Conservation (phyloP, 2,888 invertebrate genomes). For the Lasioglossum pauxillum region DNA sequence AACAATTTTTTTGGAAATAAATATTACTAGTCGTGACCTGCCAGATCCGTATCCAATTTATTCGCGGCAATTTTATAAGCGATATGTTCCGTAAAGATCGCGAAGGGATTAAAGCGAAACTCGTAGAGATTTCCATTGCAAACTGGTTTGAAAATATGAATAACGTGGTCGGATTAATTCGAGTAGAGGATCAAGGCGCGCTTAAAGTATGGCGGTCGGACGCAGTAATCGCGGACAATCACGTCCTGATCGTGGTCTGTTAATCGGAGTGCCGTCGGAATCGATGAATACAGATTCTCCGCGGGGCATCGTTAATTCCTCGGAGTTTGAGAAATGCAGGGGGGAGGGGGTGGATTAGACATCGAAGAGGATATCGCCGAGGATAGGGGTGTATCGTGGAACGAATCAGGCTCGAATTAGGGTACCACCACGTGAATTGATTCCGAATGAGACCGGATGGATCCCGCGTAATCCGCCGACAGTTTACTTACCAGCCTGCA, state of each 20-base stretch:
- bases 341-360: slow-evolving; percentile 21
- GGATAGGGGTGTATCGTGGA: slow-evolving; percentile 60
- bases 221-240: neutral
- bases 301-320: slow-evolving; percentile 28
- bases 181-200: neutral
- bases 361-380: slow-evolving; percentile 36
- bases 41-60: too few relatives aligned
- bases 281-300: slow-evolving; percentile 18
- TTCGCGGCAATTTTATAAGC: too few relatives aligned
- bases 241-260: neutral
- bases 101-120: neutral
- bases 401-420: slow-evolving; percentile 66
- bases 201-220: neutral
- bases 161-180: neutral
- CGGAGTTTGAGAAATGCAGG: slow-evolving; percentile 19
- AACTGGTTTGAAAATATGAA: neutral
- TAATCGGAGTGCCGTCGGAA: neutral
- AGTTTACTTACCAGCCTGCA: slow-evolving; percentile 57
- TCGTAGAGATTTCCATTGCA: neutral
- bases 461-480: slow-evolving; percentile 67
- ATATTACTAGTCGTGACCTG: too few relatives aligned
- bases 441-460: slow-evolving; percentile 62
- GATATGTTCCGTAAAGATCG: too few relatives aligned
- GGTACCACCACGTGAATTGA: slow-evolving; percentile 68
- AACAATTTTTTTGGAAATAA: too few relatives aligned